Evolutionary conservation across 2,113 vertebrate species (phyloP).

Genomic region (Rhinolophus ferrumequinum): DNA sequence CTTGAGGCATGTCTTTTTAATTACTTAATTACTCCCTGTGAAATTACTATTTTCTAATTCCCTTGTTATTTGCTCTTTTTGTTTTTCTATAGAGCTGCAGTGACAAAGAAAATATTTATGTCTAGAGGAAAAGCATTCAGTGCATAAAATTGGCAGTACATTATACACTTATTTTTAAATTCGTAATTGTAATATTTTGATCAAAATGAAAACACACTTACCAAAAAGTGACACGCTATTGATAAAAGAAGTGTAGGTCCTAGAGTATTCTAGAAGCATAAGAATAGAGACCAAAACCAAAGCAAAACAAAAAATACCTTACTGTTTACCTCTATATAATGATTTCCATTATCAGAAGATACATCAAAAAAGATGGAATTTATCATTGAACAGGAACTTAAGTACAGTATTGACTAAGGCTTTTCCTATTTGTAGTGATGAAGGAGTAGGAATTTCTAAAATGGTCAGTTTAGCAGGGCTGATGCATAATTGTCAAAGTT

Average conservation of each 20-base stretch:
- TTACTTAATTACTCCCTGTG: background rate
- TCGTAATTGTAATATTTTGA: background rate
- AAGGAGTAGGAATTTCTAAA: background rate
- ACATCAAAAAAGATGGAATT: background rate
- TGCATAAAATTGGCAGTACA: background rate
- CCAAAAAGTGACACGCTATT: background rate
- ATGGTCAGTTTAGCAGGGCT: background rate
- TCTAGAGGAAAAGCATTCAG: background rate
- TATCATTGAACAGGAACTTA: background rate
- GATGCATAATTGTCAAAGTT: too few species aligned
- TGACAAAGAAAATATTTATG: background rate
- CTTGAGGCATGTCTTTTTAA: background rate
- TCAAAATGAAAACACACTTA: background rate
- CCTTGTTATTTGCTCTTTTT: background rate
- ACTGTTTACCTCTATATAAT: background rate
- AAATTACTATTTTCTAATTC: background rate
- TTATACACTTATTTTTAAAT: background rate
- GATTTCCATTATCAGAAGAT: background rate
- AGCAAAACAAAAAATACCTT: background rate
- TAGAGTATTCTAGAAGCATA: background rate
- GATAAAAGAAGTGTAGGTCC: background rate
- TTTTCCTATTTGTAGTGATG: background rate
- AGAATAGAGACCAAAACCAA: background rate
- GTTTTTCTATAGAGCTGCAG: background rate
- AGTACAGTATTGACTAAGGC: background rate